Percentiles rank a stretch among this genome's conserved stretches.
phyloP scores from a whole-genome alignment of 1,140 invertebrate genomes.

The Phthorimaea operculella region DNA sequence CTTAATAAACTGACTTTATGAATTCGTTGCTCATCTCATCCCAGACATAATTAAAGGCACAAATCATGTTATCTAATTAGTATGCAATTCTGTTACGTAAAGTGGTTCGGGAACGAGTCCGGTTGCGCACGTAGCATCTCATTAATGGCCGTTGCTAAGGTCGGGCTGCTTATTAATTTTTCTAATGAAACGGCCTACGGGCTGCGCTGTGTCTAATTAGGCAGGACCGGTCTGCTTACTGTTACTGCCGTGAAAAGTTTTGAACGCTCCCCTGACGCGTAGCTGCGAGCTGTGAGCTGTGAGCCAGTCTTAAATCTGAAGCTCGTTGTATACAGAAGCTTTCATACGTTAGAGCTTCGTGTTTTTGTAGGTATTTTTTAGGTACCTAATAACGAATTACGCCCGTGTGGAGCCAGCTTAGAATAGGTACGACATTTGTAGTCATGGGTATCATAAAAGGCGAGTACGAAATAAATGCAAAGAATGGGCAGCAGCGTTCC shows the following conservation, averaged over 20 bases:
- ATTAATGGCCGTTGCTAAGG: constrained; percentile 12
- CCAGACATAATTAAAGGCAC: not conserved
- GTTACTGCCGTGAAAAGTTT: constrained; percentile 40
- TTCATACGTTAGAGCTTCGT: too few species aligned
- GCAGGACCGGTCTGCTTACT: constrained; percentile 24
- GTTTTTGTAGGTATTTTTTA: too few species aligned
- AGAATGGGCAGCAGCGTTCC: too few species aligned
- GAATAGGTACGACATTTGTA: too few species aligned
- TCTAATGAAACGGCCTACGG: constrained; percentile 31
- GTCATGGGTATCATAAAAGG: too few species aligned
- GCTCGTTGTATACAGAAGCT: too few species aligned
- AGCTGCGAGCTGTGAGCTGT: not conserved
- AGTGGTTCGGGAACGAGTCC: constrained; percentile 13
- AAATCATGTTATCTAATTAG: constrained; percentile 1
- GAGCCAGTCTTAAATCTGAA: too few species aligned
- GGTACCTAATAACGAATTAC: too few species aligned
- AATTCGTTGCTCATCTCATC: too few species aligned
- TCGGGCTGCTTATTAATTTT: constrained; percentile 36
- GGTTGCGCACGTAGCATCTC: constrained; percentile 13
- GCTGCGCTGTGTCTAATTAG: constrained; percentile 32
- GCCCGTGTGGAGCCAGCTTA: too few species aligned
- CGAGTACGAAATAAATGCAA: too few species aligned
- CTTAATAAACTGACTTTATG: too few species aligned
- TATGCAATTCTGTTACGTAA: not conserved
- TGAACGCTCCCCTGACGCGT: constrained; percentile 23